Conservation (phyloP, 2,113 vertebrate species). For the Zosterops lateralis region DNA sequence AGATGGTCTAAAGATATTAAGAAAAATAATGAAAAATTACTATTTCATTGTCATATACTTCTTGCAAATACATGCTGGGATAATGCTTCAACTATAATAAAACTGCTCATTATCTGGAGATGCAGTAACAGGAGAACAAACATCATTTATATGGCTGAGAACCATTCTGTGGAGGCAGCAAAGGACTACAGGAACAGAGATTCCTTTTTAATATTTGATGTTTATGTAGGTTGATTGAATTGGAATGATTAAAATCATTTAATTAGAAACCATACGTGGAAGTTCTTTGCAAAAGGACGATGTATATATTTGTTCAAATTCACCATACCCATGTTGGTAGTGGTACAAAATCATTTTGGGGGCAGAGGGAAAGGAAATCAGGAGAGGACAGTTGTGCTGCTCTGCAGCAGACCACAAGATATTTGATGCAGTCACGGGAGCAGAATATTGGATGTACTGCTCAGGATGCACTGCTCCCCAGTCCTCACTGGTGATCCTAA, state of each 20-base stretch:
- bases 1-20: constrained; percentile 12
- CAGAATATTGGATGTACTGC: background rate
- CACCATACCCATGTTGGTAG: background rate
- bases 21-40: constrained; percentile 45
- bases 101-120: constrained; percentile 57
- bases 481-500: background rate
- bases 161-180: background rate
- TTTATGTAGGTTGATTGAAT: constrained; percentile 21
- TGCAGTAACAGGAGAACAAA: constrained; percentile 40
- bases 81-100: constrained; percentile 43
- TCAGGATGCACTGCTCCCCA: background rate
- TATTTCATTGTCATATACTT: constrained; percentile 18
- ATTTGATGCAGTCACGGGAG: background rate
- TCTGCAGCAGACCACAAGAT: background rate
- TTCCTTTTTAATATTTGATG: constrained; percentile 7
- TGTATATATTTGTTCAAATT: background rate
- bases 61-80: constrained; percentile 38
- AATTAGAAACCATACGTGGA: background rate
- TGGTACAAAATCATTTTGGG: background rate
- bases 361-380: background rate
- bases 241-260: background rate
- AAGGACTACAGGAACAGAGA: background rate
- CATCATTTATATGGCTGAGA: background rate
- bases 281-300: background rate
- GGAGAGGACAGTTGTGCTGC: background rate